Base-by-base conservation (phyloP, 2,888 invertebrate species). In the Papilio protenor region DNA sequence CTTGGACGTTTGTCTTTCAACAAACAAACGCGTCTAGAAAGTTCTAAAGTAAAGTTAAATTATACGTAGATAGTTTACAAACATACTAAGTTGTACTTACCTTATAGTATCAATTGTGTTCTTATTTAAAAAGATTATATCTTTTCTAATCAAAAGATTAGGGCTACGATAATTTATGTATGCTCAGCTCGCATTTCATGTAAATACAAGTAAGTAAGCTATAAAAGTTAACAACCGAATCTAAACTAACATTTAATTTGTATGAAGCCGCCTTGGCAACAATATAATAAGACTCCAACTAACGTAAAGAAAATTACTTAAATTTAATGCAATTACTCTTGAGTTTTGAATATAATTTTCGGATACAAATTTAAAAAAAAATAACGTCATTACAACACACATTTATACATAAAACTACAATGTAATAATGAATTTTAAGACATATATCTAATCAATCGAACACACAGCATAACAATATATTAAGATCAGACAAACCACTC, bases 1-100 rank as follows among this genome's bases (percentile, higher is more conserved):
- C 85, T 88, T 87, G 84, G 89, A 88, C 89, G 89, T 84, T 90
- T 79, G 82, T 82, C 85, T 88, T 87, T 86, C 86, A 87, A 89
- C 89, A 89, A 91, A 91, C 88, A 89, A 87, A 88, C 87, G 82
- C 83, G 92, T 92, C 92, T 93, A 89, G 90, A 92, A 92, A 93
- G 89, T 93, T 92, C 84, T 86, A 81, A 87, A 88, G 87, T 89
- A 88, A 85, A 83, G 83, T 84, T 85, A 81, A 86, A 83, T 84
- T 73, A 73, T 70, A 73, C 75, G 77, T 77, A 77, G 81, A 79
- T 79, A 76, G 78, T 80, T n/a, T 27, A 55, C 21, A 70, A 71
- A 73, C 45, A 74, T 57, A 55, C 27, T 45, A 52, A 21, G 5
- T 10, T 23, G 23, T 18, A n/a, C 14, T 47, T 72, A 33, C 55